These are phyloP conservation scores for Folsomia candida DNA, from an alignment of 2,888 invertebrate species.

Conservation along the genomic window DNA sequence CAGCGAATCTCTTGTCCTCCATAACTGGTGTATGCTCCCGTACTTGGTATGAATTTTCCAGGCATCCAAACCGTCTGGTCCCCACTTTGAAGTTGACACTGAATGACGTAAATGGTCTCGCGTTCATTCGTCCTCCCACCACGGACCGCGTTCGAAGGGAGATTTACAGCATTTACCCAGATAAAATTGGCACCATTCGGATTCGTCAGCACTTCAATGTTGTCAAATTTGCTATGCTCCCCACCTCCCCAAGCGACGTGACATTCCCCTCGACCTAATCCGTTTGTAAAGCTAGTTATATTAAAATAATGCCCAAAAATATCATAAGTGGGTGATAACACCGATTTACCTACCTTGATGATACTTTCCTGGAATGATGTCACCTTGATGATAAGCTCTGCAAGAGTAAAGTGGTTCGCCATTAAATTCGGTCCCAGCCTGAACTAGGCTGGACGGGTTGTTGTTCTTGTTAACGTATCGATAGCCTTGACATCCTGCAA, in stretches of 20 bases:
- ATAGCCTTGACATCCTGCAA: constrained; percentile 44
- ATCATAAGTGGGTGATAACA: no score
- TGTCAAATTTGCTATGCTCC: constrained; percentile 32
- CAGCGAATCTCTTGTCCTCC: constrained; percentile 27
- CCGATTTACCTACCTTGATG: constrained; percentile 28
- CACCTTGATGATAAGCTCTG: constrained; percentile 42
- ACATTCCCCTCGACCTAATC: constrained; percentile 27
- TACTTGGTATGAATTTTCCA: constrained; percentile 43
- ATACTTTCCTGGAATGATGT: constrained; percentile 48
- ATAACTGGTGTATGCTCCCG: constrained; percentile 33
- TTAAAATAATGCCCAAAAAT: no score
- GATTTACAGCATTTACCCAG: constrained; percentile 29
- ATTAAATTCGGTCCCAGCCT: constrained; percentile 33
- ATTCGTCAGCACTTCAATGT: constrained; percentile 45
- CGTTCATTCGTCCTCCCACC: constrained; percentile 45
- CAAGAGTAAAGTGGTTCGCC: constrained; percentile 39
- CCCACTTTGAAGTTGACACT: constrained; percentile 34
- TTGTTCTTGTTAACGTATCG: constrained; percentile 41
- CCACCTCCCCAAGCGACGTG: constrained; percentile 34
- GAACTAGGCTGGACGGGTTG: constrained; percentile 26
- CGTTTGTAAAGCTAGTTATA: no score
- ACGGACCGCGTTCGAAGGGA: constrained; percentile 38
- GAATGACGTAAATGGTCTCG: constrained; percentile 43
- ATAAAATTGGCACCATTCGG: constrained; percentile 33
- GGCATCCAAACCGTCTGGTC: constrained; percentile 26